Base-by-base conservation (phyloP, 2,113 vertebrate genomes). In the Ictalurus punctatus region DNA sequence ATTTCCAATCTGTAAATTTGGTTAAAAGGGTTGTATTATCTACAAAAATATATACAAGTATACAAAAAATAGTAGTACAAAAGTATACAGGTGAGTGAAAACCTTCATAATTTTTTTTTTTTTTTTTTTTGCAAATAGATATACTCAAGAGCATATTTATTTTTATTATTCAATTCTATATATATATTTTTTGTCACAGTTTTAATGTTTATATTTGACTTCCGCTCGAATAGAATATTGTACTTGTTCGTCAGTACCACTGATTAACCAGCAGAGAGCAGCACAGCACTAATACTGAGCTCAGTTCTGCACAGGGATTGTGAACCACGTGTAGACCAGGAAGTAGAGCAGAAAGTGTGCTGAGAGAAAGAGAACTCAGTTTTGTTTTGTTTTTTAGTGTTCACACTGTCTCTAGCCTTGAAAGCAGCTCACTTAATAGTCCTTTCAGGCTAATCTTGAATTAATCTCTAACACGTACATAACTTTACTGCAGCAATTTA, bases 191-290 rank as follows among this genome's bases (percentile, higher is more conserved):
- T n/a, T 67, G 8, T 67, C 9, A n/a, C 61, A 65, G 23, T 65
- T 67, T 48, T 48, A 48, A 48, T 48, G 44, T 48, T 48, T 48
- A 48, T 48, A 54, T 67, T n/a, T 67, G 63, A 67, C 10, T 13
- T 34, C 21, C 5, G 16, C 1, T 73, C 25, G 2, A 37, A 12
- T 13, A 40, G 40, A 21, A 4, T 59, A 21, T 0, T 34, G 19
- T 65, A 2, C 30, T 4, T 79, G 12, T 61, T 78, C 21, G 1
- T 12, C 25, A 34, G 52, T 54, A 10, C 2, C 63, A 58, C 13
- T 6, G 1, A 37, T 44, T 23, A 23, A 37, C 86, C 89, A 86
- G 37, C 69, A 65, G 89, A 86, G 63, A 83, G 76, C 89, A 88
- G 89, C 37, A 86, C 59, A 54, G 48, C 6, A 30, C n/a, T 30